Percentiles rank a stretch among this genome's conserved stretches.
These are phyloP conservation scores for Tympanuchus pallidicinctus DNA, from an alignment of 2,113 vertebrate species.

Conservation along the genomic window DNA sequence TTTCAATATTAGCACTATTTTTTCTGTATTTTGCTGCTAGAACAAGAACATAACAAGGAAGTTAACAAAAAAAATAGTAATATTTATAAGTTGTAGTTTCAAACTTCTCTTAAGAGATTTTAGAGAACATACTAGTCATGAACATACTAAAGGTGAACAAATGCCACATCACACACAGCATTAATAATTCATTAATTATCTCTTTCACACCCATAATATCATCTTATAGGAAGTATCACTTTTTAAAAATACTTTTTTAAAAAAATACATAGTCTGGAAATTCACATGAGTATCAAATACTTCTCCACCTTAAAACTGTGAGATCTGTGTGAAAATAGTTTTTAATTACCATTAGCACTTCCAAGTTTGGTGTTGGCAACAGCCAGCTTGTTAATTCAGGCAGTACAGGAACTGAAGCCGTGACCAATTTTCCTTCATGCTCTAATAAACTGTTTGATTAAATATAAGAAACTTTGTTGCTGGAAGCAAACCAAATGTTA, in stretches of 20 bases:
- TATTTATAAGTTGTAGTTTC: neutral
- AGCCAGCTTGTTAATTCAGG: conserved; percentile 59
- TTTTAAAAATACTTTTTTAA: neutral
- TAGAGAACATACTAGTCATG: neutral
- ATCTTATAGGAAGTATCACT: neutral
- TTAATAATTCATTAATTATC: conserved; percentile 28
- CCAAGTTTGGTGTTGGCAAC: conserved; percentile 58
- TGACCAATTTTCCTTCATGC: conserved; percentile 65
- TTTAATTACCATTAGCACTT: conserved; percentile 72
- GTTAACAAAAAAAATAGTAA: neutral
- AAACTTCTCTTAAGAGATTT: neutral
- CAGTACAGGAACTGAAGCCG: conserved; percentile 55
- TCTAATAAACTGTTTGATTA: conserved; percentile 52
- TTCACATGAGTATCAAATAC: conserved; percentile 50
- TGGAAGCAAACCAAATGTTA: conserved; percentile 24
- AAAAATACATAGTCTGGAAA: neutral
- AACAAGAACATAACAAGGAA: neutral
- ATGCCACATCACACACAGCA: neutral
- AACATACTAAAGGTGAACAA: neutral
- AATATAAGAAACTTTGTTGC: conserved; percentile 50
- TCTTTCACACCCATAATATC: neutral
- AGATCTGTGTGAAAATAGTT: conserved; percentile 65
- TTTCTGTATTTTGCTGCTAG: neutral
- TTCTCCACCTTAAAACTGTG: conserved; percentile 62
- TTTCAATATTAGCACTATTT: neutral